These are phyloP conservation scores for Drosophila persimilis DNA, from an alignment of 1,140 invertebrate species.

Conservation along the genomic window DNA sequence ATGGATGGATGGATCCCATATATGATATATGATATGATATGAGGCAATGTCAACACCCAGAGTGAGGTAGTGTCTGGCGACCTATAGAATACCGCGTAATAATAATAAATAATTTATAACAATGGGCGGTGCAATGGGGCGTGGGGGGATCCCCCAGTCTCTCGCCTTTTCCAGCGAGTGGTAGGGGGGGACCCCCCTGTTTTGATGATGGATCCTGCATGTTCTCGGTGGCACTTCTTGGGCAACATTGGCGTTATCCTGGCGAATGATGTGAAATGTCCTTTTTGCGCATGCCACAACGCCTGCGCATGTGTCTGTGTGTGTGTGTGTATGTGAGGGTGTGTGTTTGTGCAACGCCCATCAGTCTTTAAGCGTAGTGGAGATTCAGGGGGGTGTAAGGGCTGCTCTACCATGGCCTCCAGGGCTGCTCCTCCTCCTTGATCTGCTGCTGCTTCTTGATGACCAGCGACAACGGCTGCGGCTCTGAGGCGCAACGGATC, in stretches of 20 bases:
- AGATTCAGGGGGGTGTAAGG: slow-evolving; percentile 37
- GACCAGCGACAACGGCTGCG: slow-evolving; percentile 88
- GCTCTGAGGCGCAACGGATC: slow-evolving; percentile 84
- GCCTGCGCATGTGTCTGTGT: slow-evolving; percentile 54
- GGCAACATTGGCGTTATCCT: slow-evolving; percentile 70
- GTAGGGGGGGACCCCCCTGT: not conserved
- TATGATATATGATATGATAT: slow-evolving; percentile 47
- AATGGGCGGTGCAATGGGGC: slow-evolving; percentile 41
- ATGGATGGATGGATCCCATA: slow-evolving; percentile 39
- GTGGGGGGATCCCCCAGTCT: slow-evolving; percentile 32
- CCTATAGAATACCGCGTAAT: slow-evolving; percentile 71
- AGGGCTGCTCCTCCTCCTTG: slow-evolving; percentile 85
- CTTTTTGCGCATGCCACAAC: slow-evolving; percentile 56
- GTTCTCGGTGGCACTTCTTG: slow-evolving; percentile 63
- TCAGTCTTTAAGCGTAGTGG: slow-evolving; percentile 71
- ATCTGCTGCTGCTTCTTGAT: slow-evolving; percentile 81
- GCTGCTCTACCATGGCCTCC: slow-evolving; percentile 88
- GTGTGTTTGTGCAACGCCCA: slow-evolving; percentile 49
- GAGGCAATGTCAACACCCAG: slow-evolving; percentile 80
- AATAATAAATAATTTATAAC: slow-evolving; percentile 80
- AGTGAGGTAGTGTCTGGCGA: slow-evolving; percentile 77
- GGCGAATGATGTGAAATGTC: slow-evolving; percentile 70
- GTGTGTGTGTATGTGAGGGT: slow-evolving; percentile 16
- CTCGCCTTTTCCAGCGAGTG: slow-evolving; percentile 20
- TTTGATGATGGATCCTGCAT: slow-evolving; percentile 45